Evolutionary conservation across 2,113 vertebrate species (phyloP), one percentile per base, ranked within the genome.

Genomic region (Chaetops frenatus): DNA sequence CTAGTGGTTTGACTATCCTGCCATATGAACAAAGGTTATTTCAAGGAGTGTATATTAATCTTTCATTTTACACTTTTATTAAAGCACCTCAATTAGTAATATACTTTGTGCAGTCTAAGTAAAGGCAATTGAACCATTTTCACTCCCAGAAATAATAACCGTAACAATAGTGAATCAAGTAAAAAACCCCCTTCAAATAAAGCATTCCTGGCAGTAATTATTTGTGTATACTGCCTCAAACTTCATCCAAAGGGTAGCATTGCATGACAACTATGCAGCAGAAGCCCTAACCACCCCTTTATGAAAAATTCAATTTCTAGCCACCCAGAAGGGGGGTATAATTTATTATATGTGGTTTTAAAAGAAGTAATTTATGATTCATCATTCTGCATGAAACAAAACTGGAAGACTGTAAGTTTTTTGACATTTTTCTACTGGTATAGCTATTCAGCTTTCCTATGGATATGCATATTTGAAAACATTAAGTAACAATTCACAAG

Each of bases 381-480:
- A 83, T 90, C 94, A 80, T 96, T 96, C 95, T 91, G 86, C 86
- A 79, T 74, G 50, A 90, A 94, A 81, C 35, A 93, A 97, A 95
- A 89, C 94, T 92, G 82, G 64, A 97, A 97, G 97, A 90, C 78
- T 85, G 54, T 61, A 95, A 47, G 85, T 89, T 96, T 97, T 76
- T 54, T 60, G 71, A 81, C 28, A 79, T 95, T 97, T 83, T 95
- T 97, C 94, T 78, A 76, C 89, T 77, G 64, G 88, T 96, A 66
- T 7, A 81, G 74, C 81, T 97, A 64, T 92, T 83, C 81, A 91
- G 95, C 96, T 95, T 97, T 97, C 97, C 97, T 96, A 98, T 91
- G 97, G 98, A 98, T 98, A 98, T 98, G 98, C 97, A 98, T 98
- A 98, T 98, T 98, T 98, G 95, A 97, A 98, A 98, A 98, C 96